Percentiles rank a stretch among this genome's conserved stretches.
Evolutionary conservation across 2,888 invertebrate genomes (phyloP).

Genomic region (Rotaria socialis): DNA sequence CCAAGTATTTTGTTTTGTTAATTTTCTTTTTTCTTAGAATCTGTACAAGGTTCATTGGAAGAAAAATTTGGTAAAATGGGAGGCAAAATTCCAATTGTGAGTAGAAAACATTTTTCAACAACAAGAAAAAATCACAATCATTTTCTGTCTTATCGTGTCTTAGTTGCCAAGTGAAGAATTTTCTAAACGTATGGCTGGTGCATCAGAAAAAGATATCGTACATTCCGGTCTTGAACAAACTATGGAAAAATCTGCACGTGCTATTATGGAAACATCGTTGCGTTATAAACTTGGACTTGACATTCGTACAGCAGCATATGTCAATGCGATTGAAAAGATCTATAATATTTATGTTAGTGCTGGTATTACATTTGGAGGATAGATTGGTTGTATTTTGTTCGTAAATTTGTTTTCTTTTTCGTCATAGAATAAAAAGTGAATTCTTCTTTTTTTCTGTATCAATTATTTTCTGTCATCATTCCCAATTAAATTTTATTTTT

Average conservation of each 20-base stretch:
- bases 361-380: constrained; percentile 73
- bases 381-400: neutral
- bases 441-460: neutral
- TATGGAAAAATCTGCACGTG: constrained; percentile 90
- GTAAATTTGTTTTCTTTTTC: neutral
- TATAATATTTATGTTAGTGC: constrained; percentile 88
- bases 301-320: constrained; percentile 90
- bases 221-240: constrained; percentile 95
- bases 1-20: neutral
- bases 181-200: constrained; percentile 75
- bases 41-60: constrained; percentile 92
- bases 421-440: neutral
- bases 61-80: constrained; percentile 78
- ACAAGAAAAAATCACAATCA: neutral
- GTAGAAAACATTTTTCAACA: neutral
- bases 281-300: constrained; percentile 88
- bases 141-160: neutral
- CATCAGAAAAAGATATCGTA: constrained; percentile 95
- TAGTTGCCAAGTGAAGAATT: constrained; percentile 73
- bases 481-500: neutral
- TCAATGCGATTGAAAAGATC: constrained; percentile 90
- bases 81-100: constrained; percentile 32
- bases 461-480: neutral
- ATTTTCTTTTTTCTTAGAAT: constrained; percentile 66
- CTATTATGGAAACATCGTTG: constrained; percentile 84